Evolutionary conservation across 2,113 vertebrate genomes (phyloP), one percentile per base, ranked within the genome.

Genomic region (Entomyzon cyanotis): DNA sequence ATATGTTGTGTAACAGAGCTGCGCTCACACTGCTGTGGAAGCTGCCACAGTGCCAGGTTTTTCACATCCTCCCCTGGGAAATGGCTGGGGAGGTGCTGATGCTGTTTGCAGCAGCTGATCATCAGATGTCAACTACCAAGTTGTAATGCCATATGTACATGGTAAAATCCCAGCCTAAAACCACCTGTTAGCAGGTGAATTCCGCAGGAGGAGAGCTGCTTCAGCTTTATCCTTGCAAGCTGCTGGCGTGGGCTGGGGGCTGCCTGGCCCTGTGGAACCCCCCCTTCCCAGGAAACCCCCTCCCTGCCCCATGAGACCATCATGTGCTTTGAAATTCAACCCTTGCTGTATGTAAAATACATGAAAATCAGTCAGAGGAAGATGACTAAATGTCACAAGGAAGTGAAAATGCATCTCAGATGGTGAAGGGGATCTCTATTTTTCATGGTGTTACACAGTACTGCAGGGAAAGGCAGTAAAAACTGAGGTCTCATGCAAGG

Each of bases 211-310:
- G 33, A 55, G 68, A 30, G 20, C 79, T 74, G 31, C n/a, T 90
- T n/a, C 23, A 46, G n/a, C 39, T 71, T 44, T 22, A 70, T 33
- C 60, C 39, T 10, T 15, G 25, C 0, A 6, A 79, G 62, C 44
- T 80, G 63, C 46, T 0, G 2, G 41, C 0, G 0, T 35, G 46
- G n/a, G 31, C 11, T 0, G 0, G 46, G 37, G 31, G 6, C 39
- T 49, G 22, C 44, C 67, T 1, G 1, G 25, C 37, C 7, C 50
- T 5, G 50, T 0, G 0, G 16, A 82, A 2, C 15, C 12, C 7
- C 7, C 9, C 49, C 19, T 64, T 37, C 37, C 46, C 68, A 27
- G 42, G 55, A 37, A 76, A 10, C 1, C 4, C 3, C 28, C 17
- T 13, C 55, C n/a, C 6, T 1, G 7, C 22, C 42, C 5, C 0